Base-by-base conservation (phyloP, 2,888 invertebrate genomes). In the Idaea biselata region DNA sequence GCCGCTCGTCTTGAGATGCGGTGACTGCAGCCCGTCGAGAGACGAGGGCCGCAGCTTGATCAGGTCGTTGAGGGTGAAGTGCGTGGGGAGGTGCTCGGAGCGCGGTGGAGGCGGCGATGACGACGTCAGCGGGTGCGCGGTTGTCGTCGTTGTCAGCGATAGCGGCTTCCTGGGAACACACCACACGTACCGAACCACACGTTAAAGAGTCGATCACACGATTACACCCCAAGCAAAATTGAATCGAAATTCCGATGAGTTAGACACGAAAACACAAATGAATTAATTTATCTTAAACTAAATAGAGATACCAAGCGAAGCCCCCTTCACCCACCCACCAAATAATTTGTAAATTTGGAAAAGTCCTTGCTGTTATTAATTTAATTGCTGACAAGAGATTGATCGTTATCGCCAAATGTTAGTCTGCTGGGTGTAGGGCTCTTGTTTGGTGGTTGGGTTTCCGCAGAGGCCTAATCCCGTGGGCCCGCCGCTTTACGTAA, bases 311-410 rank as follows among this genome's bases (percentile, higher is more conserved):
- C 93, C 93, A 93, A 93, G 93, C 93, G 92, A 93, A 93, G 93
- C 93, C 93, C 91, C 92, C 89, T 91, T 89, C 91, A 91, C 93
- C 93, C 93, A 93, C 88, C 93, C 93, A 93, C 93, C 93, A 93
- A 93, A 91, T 85, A 75, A 75, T 79, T 80, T 69, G 67, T 77
- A 64, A 88, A 88, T 89, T 87, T 88, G 76, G 80, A 84, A 83
- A 73, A 62, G 62, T 56, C 6, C 16, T 58, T 59, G 44, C 14
- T 44, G 44, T 44, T 14, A 44, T 14, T 44, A 44, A 44, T 62
- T n/a, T 62, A 25, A 60, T 63, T 54, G 31, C 63, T 65, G 61
- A 55, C 64, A 69, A 64, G 16, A 67, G 58, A 63, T 44, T 44
- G 44, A 63, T 67, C 65, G 61, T 69, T 68, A 74, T 67, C 73